Evolutionary conservation across 2,888 invertebrate species (phyloP).

Genomic region (Eustalomyia histrio): DNA sequence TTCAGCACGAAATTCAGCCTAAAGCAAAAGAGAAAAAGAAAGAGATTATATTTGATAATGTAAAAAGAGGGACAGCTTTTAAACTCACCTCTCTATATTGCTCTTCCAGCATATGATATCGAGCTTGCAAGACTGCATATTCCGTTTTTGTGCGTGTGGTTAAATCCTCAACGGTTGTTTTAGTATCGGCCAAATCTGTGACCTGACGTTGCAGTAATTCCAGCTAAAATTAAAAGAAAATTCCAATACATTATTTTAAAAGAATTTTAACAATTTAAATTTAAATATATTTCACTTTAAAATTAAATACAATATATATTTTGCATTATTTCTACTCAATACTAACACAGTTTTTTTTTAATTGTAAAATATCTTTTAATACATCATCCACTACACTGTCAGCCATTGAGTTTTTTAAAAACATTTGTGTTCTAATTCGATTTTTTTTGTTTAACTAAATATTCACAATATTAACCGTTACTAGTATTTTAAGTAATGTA

Average conservation of each 20-base stretch:
- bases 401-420: conserved; percentile 78
- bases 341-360: conserved; percentile 79
- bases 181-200: conserved; percentile 92
- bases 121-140: conserved; percentile 93
- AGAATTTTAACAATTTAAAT: conserved; percentile 34
- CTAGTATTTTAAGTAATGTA: not conserved
- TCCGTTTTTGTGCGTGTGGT: conserved; percentile 95
- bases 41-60: conserved; percentile 10
- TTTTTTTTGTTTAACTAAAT: too few species aligned
- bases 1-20: conserved; percentile 88
- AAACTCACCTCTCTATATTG: conserved; percentile 83
- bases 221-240: conserved; percentile 83
- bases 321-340: conserved; percentile 31
- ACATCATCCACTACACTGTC: conserved; percentile 75
- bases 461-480: conserved; percentile 7
- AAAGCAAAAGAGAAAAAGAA: conserved; percentile 43
- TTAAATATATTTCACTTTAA: conserved; percentile 22
- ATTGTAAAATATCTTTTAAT: conserved; percentile 76
- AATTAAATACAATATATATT: not conserved
- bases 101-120: conserved; percentile 95
- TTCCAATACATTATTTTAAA: conserved; percentile 9
- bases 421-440: conserved; percentile 75
- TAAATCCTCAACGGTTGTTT: conserved; percentile 91
- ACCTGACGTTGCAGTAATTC: conserved; percentile 96
- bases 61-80: not conserved